Evolutionary conservation across 2,797 vertebrate species (phyloP), one percentile per base, ranked within the genome.

Genomic region (Protonibea diacanthus): DNA sequence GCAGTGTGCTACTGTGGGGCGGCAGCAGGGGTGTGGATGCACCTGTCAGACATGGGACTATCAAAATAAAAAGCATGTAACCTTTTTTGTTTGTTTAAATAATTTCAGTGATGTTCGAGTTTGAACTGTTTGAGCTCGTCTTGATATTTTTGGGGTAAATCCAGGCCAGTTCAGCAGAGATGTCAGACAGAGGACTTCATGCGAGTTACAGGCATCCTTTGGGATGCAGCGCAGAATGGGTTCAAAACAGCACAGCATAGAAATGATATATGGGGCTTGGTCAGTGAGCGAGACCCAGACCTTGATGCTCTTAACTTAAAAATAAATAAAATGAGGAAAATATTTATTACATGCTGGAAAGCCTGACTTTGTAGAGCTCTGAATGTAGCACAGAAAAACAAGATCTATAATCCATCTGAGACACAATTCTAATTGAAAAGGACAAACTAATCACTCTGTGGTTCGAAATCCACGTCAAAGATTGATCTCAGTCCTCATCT

Each of bases 291-390:
- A 76, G 71, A 85, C 60, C 44, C 49, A 52, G 64, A 71, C 70
- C 75, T 73, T 84, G 70, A 83, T 80, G n/a, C 57, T 62, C 68
- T 75, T 33, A 76, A 74, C 59, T 81, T 83, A 74, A 78, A 85
- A 80, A 84, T 74, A 71, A 80, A 85, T 74, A 69, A 80, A 86
- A 81, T 60, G 15, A 60, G 64, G 1, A 76, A 62, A 79, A 74
- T 59, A 87, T 86, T 86, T 53, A 77, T 80, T 61, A 58, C 57
- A 56, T 52, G 47, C 48, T 61, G 60, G 70, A 49, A 71, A 68
- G 55, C 61, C 15, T 55, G 64, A 42, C 47, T 8, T 53, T 72
- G 67, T 56, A 8, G 21, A 45, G 45, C 20, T 57, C 17, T 44
- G n/a, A 58, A 11, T 58, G n/a, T 20, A 12, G 25, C 14, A 48